These are phyloP conservation scores for Brachionus koreanus DNA, from an alignment of 1,140 invertebrate species.

Conservation along the genomic window DNA sequence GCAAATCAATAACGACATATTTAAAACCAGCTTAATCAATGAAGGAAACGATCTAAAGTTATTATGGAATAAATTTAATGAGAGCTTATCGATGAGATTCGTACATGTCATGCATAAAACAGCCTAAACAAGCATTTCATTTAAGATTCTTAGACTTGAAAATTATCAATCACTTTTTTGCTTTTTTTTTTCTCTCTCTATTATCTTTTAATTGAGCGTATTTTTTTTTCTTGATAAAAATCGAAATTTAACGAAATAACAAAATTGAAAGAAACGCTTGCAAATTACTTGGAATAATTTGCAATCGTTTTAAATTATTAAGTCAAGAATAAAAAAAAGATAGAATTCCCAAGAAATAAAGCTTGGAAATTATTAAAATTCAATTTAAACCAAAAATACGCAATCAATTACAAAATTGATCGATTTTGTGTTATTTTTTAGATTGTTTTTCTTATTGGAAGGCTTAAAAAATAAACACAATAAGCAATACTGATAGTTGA, in stretches of 20 bases:
- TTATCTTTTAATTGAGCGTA: slow-evolving; percentile 43
- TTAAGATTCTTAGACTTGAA: background rate
- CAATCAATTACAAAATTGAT: background rate
- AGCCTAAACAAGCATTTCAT: background rate
- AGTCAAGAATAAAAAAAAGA: slow-evolving; percentile 14
- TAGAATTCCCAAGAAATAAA: background rate
- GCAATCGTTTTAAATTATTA: background rate
- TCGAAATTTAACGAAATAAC: background rate
- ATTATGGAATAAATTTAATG: background rate
- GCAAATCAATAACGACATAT: background rate
- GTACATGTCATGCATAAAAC: background rate
- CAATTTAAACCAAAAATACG: background rate
- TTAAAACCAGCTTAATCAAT: background rate
- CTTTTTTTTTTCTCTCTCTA: background rate
- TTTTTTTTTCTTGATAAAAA: slow-evolving; percentile 23
- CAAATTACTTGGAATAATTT: slow-evolving; percentile 12
- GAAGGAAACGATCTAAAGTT: no score
- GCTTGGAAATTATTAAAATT: background rate
- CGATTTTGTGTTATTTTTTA: background rate
- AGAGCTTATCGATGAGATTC: background rate
- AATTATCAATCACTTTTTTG: background rate
- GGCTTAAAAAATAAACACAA: background rate
- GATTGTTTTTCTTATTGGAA: background rate
- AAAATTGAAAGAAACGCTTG: background rate
- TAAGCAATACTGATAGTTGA: background rate